These are phyloP conservation scores for Drosophila borborema DNA, from an alignment of 2,888 invertebrate species.

Conservation along the genomic window DNA sequence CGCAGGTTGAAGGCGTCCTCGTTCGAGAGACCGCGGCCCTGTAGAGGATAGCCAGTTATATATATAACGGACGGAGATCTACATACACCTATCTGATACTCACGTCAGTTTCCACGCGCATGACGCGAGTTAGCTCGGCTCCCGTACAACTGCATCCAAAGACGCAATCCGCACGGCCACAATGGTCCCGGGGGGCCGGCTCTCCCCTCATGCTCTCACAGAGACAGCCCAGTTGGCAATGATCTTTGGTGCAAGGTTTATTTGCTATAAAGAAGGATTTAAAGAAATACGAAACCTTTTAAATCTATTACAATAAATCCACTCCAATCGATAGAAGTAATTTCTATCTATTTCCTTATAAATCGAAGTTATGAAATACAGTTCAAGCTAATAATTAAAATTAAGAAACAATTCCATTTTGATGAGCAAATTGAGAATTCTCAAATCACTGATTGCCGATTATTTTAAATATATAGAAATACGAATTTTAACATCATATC, in stretches of 20 bases:
- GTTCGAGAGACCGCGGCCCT: conserved; percentile 82
- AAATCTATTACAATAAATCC: not conserved
- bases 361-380: no score
- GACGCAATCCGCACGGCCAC: conserved; percentile 86
- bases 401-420: no score
- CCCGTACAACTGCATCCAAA: conserved; percentile 85
- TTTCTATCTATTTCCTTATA: no score
- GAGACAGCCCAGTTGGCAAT: conserved; percentile 89
- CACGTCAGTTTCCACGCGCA: conserved; percentile 84
- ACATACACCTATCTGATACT: not conserved
- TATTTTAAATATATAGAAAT: no score
- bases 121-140: conserved; percentile 72
- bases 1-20: conserved; percentile 84
- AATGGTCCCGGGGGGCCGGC: conserved; percentile 87
- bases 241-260: conserved; percentile 86
- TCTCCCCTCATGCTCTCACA: conserved; percentile 87
- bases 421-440: no score
- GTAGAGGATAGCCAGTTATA: not conserved
- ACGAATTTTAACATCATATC: no score
- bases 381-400: no score
- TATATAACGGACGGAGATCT: not conserved
- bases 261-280: conserved; percentile 52
- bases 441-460: no score
- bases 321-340: no score
- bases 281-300: not conserved